phyloP scores from a whole-genome alignment of 2,888 invertebrate genomes.

The Tetrapedia diversipes region DNA sequence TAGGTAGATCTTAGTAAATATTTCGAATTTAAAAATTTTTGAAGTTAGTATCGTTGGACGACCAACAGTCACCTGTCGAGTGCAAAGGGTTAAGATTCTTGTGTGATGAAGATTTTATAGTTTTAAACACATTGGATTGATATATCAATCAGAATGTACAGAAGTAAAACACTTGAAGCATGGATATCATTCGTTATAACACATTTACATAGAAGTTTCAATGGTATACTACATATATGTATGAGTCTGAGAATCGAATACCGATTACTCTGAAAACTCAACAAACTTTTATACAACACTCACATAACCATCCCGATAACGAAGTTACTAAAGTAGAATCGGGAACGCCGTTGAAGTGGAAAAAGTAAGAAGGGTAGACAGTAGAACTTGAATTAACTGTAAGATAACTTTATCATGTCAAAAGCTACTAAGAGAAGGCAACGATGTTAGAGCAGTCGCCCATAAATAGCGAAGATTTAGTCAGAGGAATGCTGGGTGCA shows the following conservation, averaged over 20 bases:
- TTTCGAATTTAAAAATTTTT: too few species aligned
- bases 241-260: not conserved
- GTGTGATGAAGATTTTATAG: too few species aligned
- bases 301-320: not conserved
- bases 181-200: too few species aligned
- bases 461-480: slow-evolving; percentile 67
- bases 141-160: too few species aligned
- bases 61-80: too few species aligned
- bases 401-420: slow-evolving; percentile 76
- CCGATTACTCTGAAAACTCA: not conserved
- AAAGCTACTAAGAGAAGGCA: slow-evolving; percentile 60
- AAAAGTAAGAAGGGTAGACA: not conserved
- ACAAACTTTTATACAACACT: not conserved
- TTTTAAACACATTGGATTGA: too few species aligned
- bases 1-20: too few species aligned
- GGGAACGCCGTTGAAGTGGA: slow-evolving; percentile 4
- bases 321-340: slow-evolving; percentile 3
- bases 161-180: too few species aligned
- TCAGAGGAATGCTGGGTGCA: slow-evolving; percentile 70
- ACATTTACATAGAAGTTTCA: too few species aligned
- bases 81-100: too few species aligned
- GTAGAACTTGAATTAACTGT: slow-evolving; percentile 70
- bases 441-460: slow-evolving; percentile 64
- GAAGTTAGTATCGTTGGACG: too few species aligned
- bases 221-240: too few species aligned